Evolutionary conservation across 2,797 vertebrate species (phyloP).

Genomic region (Synaphobranchus kaupii): DNA sequence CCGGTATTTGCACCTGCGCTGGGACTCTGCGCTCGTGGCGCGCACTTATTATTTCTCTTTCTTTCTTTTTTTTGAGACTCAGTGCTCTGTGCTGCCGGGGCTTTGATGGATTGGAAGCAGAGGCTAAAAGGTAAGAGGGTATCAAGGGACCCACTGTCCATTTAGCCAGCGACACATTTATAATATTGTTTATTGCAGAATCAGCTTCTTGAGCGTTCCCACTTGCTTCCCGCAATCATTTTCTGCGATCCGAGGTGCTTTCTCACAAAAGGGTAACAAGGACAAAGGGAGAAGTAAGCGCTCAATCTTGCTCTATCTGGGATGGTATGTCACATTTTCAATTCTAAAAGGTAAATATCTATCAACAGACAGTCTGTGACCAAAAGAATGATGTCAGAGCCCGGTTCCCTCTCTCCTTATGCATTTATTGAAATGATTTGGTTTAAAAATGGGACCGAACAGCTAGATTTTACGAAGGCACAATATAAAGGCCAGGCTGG

Average conservation of each 20-base stretch:
- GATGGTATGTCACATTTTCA: slow-evolving; percentile 31
- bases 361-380: too few relatives aligned
- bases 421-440: background rate
- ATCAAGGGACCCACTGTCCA: slow-evolving; percentile 42
- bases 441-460: background rate
- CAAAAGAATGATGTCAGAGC: background rate
- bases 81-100: slow-evolving; percentile 19
- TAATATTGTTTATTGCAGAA: slow-evolving; percentile 53
- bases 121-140: slow-evolving; percentile 59
- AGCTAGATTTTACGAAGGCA: background rate
- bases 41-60: background rate
- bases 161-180: slow-evolving; percentile 49
- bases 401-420: background rate
- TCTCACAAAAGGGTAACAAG: slow-evolving; percentile 31
- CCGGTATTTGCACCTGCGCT: slow-evolving; percentile 17
- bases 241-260: slow-evolving; percentile 45
- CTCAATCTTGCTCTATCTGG: slow-evolving; percentile 18
- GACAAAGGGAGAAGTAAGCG: background rate
- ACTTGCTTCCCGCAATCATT: slow-evolving; percentile 40
- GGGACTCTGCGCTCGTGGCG: background rate
- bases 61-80: background rate
- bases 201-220: slow-evolving; percentile 46
- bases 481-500: slow-evolving; percentile 2
- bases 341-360: slow-evolving; percentile 40
- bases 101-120: slow-evolving; percentile 53